Evolutionary conservation across 2,888 invertebrate species (phyloP).

Genomic region (Watsonalla cultraria): DNA sequence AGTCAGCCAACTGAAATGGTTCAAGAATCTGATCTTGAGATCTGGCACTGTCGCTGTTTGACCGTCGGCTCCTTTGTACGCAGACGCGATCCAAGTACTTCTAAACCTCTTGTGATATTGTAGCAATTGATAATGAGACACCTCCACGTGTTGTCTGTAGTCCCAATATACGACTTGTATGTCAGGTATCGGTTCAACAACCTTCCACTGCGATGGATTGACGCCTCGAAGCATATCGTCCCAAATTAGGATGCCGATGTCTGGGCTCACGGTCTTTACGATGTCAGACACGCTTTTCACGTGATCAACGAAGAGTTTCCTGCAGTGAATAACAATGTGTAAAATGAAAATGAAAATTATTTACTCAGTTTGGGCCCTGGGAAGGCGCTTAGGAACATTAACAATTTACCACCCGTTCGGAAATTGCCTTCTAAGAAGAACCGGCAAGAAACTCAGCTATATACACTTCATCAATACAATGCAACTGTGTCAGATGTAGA

Average conservation of each 20-base stretch:
- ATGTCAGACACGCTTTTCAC: slow-evolving; percentile 72
- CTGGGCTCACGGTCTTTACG: slow-evolving; percentile 65
- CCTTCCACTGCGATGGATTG: slow-evolving; percentile 58
- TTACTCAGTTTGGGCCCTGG: no score
- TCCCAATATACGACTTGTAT: slow-evolving; percentile 86
- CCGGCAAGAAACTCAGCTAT: no score
- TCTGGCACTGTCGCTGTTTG: slow-evolving; percentile 71
- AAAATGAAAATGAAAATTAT: no score
- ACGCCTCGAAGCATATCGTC: slow-evolving; percentile 87
- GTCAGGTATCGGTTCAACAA: slow-evolving; percentile 60
- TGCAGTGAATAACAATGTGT: slow-evolving; percentile 33
- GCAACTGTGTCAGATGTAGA: no score
- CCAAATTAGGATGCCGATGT: slow-evolving; percentile 84
- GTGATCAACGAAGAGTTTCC: slow-evolving; percentile 81
- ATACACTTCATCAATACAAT: no score
- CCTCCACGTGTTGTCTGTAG: slow-evolving; percentile 60
- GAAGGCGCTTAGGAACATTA: no score
- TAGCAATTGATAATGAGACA: slow-evolving; percentile 39
- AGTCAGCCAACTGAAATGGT: slow-evolving; percentile 85
- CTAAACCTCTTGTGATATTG: slow-evolving; percentile 72
- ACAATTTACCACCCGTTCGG: no score
- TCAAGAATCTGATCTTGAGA: slow-evolving; percentile 81
- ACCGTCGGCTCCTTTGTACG: slow-evolving; percentile 89
- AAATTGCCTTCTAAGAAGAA: no score
- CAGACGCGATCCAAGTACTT: slow-evolving; percentile 88